phyloP scores from a whole-genome alignment of 2,888 invertebrate species.

The Schizaphis graminum region DNA sequence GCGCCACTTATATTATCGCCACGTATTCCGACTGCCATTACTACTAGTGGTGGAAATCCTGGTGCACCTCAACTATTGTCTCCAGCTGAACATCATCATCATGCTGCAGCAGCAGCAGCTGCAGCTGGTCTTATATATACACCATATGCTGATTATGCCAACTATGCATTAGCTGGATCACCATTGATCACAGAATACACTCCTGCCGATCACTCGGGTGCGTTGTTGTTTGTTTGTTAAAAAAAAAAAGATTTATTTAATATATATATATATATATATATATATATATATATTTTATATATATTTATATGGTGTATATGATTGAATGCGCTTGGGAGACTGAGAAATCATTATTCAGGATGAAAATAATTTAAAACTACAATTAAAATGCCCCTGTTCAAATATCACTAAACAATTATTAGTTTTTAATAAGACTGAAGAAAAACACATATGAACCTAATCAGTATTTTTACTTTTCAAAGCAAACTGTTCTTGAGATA shows the following conservation, averaged over 20 bases:
- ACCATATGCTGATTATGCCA: conserved; percentile 85
- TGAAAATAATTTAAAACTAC: conserved; percentile 49
- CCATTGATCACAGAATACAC: conserved; percentile 85
- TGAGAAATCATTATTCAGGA: conserved; percentile 55
- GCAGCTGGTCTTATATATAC: conserved; percentile 91
- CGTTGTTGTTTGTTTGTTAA: conserved; percentile 86
- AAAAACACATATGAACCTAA: conserved; percentile 45
- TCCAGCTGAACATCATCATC: conserved; percentile 66
- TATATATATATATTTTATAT: conserved; percentile 35
- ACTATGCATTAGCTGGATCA: conserved; percentile 86
- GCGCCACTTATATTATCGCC: conserved; percentile 94
- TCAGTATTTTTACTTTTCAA: conserved; percentile 63
- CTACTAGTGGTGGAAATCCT: conserved; percentile 79
- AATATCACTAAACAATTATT: conserved; percentile 54
- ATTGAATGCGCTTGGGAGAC: conserved; percentile 62
- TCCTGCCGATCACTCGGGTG: conserved; percentile 93
- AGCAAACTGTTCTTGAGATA: conserved; percentile 57
- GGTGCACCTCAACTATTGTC: conserved; percentile 79
- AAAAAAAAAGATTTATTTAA: conserved; percentile 44
- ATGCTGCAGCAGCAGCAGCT: conserved; percentile 73
- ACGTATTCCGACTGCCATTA: conserved; percentile 81
- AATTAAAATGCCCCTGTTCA: conserved; percentile 46
- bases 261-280: conserved; percentile 28
- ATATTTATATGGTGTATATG: conserved; percentile 21
- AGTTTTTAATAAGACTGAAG: conserved; percentile 60